These are phyloP conservation scores for Dolichotis patagonum DNA, from an alignment of 2,113 vertebrate species.

Conservation along the genomic window DNA sequence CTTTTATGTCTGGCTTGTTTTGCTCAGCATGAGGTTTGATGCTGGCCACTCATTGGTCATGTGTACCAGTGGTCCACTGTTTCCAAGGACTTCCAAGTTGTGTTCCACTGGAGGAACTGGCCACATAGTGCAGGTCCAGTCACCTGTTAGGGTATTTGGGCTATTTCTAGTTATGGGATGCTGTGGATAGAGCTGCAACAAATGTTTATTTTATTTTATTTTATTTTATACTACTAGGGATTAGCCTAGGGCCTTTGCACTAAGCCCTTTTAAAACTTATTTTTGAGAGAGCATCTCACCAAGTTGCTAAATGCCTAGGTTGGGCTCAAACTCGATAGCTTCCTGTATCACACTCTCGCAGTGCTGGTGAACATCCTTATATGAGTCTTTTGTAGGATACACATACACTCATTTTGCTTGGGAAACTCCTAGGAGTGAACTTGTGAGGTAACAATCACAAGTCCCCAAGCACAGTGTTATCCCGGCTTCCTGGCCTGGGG, in stretches of 20 bases:
- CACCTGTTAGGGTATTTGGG: neutral
- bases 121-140: fast-evolving
- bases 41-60: fast-evolving
- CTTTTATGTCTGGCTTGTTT: neutral
- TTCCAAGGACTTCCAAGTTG: no score
- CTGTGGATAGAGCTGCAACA: neutral
- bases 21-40: neutral
- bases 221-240: neutral
- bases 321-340: neutral
- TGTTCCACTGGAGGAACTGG: fast-evolving
- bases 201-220: neutral
- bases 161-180: neutral
- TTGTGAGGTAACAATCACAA: neutral
- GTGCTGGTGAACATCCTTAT: neutral
- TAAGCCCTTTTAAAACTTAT: neutral
- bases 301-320: neutral
- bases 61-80: fast-evolving
- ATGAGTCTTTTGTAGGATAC: neutral
- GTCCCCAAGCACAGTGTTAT: no score
- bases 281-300: neutral
- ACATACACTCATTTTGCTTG: neutral
- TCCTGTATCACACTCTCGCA: neutral
- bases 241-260: neutral
- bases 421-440: neutral
- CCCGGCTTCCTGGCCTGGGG: neutral